These are phyloP conservation scores for Notamacropus eugenii DNA, from an alignment of 2,797 vertebrate species.

Conservation along the genomic window DNA sequence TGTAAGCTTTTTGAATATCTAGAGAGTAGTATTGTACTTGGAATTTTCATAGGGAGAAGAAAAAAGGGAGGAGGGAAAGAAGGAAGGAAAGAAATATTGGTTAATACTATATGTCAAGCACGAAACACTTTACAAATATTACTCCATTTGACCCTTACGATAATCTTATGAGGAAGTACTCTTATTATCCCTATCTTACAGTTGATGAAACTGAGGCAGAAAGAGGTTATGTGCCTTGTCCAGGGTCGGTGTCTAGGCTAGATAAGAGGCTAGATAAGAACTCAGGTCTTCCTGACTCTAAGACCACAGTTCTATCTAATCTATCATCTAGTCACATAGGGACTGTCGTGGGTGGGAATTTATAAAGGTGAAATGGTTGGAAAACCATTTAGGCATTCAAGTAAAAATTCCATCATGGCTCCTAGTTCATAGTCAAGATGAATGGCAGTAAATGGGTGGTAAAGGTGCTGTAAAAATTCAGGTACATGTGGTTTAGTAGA, in stretches of 20 bases:
- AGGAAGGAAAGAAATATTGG: background rate
- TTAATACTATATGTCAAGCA: background rate
- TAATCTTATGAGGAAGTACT: background rate
- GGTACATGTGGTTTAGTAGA: background rate
- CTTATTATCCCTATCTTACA: background rate
- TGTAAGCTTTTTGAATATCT: background rate
- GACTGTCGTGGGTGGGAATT: background rate
- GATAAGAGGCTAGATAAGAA: background rate
- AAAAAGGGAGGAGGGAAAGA: background rate
- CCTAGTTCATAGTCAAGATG: background rate
- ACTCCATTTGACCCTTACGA: background rate
- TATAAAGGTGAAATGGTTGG: background rate
- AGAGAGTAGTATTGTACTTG: background rate
- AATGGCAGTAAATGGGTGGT: background rate
- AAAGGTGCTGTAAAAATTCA: background rate
- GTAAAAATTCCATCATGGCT: background rate
- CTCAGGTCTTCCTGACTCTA: background rate
- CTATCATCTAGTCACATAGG: background rate
- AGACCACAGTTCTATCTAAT: background rate
- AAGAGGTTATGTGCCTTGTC: background rate
- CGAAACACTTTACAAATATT: background rate
- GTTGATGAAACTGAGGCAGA: background rate
- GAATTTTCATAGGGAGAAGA: background rate
- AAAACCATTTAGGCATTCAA: background rate
- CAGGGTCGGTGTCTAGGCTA: background rate